Base-by-base conservation (phyloP, 2,113 vertebrate genomes). In the Elaphurus davidianus region DNA sequence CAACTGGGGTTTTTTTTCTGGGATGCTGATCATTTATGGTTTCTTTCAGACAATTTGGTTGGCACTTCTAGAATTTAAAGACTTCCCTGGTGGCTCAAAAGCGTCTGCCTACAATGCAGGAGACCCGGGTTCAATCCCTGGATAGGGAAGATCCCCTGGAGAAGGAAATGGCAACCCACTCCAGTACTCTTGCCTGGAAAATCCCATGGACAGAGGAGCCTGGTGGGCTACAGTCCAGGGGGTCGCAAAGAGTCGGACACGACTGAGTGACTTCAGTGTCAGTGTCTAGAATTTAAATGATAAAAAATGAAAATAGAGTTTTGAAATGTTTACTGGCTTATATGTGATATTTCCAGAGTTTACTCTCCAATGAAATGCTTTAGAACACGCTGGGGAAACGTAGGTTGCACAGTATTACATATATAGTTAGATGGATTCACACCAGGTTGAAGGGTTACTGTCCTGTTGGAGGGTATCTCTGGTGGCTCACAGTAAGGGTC, bases 1-100 rank as follows among this genome's bases (percentile, higher is more conserved):
- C 13, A 23, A 36, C 36, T 74, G 23, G 10, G 30, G 4, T 82
- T n/a, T 57, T 57, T 83, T 86, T 82, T 40, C 28, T 83, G 28
- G 52, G 1, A 8, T 89, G 25, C 55, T 84, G 19, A 62, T 90
- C 78, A 50, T 52, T 79, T 94, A 15, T 95, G 84, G 3, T 17
- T 93, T 40, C 52, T 92, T 96, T 92, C 33, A 91, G 40, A 59
- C 25, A 94, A 9, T 84, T 84, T n/a, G 21, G 28, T 91, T 97
- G 64, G 25, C 14, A 62, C 5, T 82, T 96, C 5, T 74, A 15
- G 36, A 90, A 57, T 82, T 84, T 50, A 90, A 90, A 57, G 47
- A 50, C 12, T 50, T 50, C 47, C 47, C 47, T 50, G 47, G 47
- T 50, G 47, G 47, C 12, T 3, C 47, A 50, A 50, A 50, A 50